Percentiles rank a stretch among this genome's conserved stretches.
Evolutionary conservation across 2,113 vertebrate species (phyloP).

Genomic region (Nothobranchius kuhntae): DNA sequence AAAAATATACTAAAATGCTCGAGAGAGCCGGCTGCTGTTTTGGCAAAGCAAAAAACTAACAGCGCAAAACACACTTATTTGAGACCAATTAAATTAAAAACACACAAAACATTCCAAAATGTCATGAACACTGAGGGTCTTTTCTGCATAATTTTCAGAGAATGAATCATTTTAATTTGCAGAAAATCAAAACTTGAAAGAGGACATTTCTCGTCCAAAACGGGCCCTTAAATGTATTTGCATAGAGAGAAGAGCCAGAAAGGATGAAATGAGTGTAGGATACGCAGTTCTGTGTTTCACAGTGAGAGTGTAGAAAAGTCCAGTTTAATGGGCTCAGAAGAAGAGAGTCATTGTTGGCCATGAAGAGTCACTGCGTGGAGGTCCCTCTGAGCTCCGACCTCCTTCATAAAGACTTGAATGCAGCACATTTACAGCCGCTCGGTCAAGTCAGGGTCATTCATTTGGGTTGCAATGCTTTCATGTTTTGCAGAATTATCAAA

Average conservation of each 20-base stretch:
- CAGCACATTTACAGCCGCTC: conserved; percentile 31
- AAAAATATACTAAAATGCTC: too few species aligned
- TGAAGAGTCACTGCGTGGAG: conserved; percentile 16
- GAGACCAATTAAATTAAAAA: too few species aligned
- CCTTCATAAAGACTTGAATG: conserved; percentile 44
- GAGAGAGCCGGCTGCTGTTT: too few species aligned
- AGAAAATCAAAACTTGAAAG: neutral
- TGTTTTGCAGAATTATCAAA: conserved; percentile 24
- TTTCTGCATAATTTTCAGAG: neutral
- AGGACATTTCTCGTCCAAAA: too few species aligned
- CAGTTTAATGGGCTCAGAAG: conserved; percentile 48
- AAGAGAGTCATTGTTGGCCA: conserved; percentile 24
- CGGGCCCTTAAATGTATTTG: neutral
- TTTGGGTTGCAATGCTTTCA: conserved; percentile 16
- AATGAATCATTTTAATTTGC: neutral
- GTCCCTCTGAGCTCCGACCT: conserved; percentile 26
- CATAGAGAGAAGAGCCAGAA: neutral
- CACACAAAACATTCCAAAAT: too few species aligned
- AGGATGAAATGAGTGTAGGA: neutral
- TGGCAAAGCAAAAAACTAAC: too few species aligned
- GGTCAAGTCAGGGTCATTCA: conserved; percentile 33
- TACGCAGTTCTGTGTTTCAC: neutral
- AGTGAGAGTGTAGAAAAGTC: conserved; percentile 23
- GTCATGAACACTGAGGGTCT: neutral
- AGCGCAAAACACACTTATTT: too few species aligned